Conservation (phyloP, 2,113 vertebrate species). For the Oryctolagus cuniculus region mOryCun1.1 NC_091438.1:60931001-60931500, state of each 20-base stretch:
- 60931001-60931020: conserved; percentile 91
- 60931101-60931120: conserved; percentile 96
- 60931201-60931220: not conserved
- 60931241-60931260: not conserved
- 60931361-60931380: not conserved
- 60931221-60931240: not conserved
- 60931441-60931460: not conserved
- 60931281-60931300: not conserved
- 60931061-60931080: conserved; percentile 96
- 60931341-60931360: not conserved
- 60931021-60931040: conserved; percentile 86
- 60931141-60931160: conserved; percentile 26
- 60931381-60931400: not conserved
- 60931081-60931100: conserved; percentile 94
- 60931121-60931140: conserved; percentile 37
- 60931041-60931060: conserved; percentile 95
- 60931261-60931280: not conserved
- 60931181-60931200: conserved; percentile 42
- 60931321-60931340: not conserved
- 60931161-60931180: not conserved
- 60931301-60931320: not conserved
- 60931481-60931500: conserved; percentile 96
- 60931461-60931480: conserved; percentile 96
- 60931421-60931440: not conserved
- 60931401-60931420: not conserved